Percentiles rank a stretch among this genome's conserved stretches.
phyloP scores from a whole-genome alignment of 2,113 vertebrate species.

The Hucho hucho region DNA sequence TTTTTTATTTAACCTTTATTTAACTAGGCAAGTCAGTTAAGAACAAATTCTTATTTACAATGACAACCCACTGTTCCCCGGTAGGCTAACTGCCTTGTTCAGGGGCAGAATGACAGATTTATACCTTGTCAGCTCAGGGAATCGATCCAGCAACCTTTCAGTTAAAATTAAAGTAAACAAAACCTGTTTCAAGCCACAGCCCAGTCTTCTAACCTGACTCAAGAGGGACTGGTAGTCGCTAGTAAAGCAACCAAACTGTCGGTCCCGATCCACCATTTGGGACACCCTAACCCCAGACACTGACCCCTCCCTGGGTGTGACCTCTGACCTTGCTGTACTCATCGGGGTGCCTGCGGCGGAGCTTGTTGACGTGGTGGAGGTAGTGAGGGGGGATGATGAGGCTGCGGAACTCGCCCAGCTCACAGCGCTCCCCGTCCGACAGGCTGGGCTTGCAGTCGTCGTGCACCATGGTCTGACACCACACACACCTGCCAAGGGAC shows the following conservation, averaged over 20 bases:
- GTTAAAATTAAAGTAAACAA: not conserved
- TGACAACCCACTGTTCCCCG: no score
- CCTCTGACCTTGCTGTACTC: conserved; percentile 81
- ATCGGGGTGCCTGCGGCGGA: conserved; percentile 79
- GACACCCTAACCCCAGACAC: not conserved
- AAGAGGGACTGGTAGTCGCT: not conserved
- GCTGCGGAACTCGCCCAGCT: conserved; percentile 88
- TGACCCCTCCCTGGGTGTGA: not conserved
- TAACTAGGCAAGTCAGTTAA: no score
- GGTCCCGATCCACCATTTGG: no score
- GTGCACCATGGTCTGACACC: conserved; percentile 93
- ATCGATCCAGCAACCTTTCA: not conserved
- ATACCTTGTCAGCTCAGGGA: no score
- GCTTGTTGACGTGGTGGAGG: conserved; percentile 83
- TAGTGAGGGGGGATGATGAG: conserved; percentile 93
- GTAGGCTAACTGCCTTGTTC: no score
- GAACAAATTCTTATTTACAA: no score
- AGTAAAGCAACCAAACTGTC: not conserved
- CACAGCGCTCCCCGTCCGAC: conserved; percentile 75
- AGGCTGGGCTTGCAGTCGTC: conserved; percentile 84
- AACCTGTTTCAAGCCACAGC: not conserved
- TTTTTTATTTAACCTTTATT: no score
- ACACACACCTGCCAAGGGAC: conserved; percentile 80
- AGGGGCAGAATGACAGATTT: no score
- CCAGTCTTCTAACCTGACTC: not conserved